Percentiles rank a stretch among this genome's conserved stretches.
Evolutionary conservation across 2,888 invertebrate genomes (phyloP).

Genomic region (Netelia inedita): DNA sequence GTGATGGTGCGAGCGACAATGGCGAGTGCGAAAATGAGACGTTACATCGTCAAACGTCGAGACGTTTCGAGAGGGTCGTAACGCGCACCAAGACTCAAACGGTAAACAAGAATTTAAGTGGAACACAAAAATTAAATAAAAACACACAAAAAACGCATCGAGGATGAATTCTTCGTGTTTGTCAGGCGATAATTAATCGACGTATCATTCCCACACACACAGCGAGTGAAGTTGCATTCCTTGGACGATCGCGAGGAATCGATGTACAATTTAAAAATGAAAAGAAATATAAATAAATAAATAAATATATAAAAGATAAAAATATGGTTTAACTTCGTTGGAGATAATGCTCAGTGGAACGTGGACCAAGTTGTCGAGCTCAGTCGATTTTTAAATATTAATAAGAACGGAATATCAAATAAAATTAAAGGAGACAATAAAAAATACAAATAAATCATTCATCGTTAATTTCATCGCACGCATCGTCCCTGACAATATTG

Average conservation of each 20-base stretch:
- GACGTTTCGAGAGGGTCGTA: slow-evolving; percentile 18
- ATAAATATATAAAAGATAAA: neutral
- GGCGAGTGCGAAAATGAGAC: slow-evolving; percentile 50
- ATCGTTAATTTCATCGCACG: slow-evolving; percentile 12
- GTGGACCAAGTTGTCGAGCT: slow-evolving; percentile 58
- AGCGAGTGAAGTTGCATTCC: slow-evolving; percentile 77
- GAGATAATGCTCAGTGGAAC: slow-evolving; percentile 58
- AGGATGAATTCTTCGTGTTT: slow-evolving; percentile 29
- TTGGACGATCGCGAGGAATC: slow-evolving; percentile 68
- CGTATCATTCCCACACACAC: slow-evolving; percentile 76
- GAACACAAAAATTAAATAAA: neutral
- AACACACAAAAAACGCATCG: slow-evolving; percentile 5
- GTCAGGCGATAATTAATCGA: slow-evolving; percentile 55
- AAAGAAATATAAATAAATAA: neutral
- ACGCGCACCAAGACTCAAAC: slow-evolving; percentile 54
- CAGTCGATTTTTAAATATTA: slow-evolving; percentile 20
- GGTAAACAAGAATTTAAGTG: slow-evolving; percentile 52
- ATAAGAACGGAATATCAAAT: slow-evolving; percentile 10
- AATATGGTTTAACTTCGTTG: slow-evolving; percentile 16
- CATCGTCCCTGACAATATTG: slow-evolving; percentile 46
- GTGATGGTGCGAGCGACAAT: slow-evolving; percentile 63
- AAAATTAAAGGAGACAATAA: slow-evolving; percentile 12
- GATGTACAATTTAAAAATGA: slow-evolving; percentile 33
- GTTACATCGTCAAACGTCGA: slow-evolving; percentile 16
- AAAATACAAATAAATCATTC: slow-evolving; percentile 20